phyloP scores from a whole-genome alignment of 2,113 vertebrate species.

The human region GRCh38 chr20:41832501-41833000 shows the following conservation, averaged over 20 bases:
- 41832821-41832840: neutral
- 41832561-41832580: neutral
- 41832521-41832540: neutral
- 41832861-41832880: neutral
- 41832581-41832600: neutral
- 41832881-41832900: neutral
- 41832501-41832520: constrained; percentile 27
- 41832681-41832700: neutral
- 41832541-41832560: neutral
- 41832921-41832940: neutral
- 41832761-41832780: neutral
- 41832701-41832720: neutral
- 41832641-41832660: too few species aligned
- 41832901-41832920: neutral
- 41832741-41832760: neutral
- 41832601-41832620: neutral
- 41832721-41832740: neutral
- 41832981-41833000: neutral
- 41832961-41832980: neutral
- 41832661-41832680: neutral
- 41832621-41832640: neutral
- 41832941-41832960: neutral
- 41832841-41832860: neutral
- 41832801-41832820: neutral
- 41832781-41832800: accelerated